Conservation (phyloP, 1,140 invertebrate species). For the Telenomus remus region DNA sequence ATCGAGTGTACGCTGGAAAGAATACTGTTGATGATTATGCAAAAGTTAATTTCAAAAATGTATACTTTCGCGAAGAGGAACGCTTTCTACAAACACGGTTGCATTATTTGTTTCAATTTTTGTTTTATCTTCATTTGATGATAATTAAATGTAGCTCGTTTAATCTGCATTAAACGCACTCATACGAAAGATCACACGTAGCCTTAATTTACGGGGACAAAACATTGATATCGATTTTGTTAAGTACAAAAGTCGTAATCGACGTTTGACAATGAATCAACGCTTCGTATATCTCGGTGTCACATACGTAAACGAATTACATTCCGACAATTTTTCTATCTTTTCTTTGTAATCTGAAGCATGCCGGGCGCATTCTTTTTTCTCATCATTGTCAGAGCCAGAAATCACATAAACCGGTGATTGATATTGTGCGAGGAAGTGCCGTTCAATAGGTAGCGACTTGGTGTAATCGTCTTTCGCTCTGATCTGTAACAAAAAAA, state of each 20-base stretch:
- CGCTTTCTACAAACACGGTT: neutral
- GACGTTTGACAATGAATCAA: conserved; percentile 29
- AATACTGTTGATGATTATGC: conserved; percentile 50
- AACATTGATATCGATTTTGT: conserved; percentile 48
- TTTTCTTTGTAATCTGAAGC: conserved; percentile 34
- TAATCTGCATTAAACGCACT: conserved; percentile 35
- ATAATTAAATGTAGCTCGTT: conserved; percentile 15
- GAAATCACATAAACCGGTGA: conserved; percentile 73
- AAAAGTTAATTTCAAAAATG: conserved; percentile 32
- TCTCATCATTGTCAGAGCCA: conserved; percentile 68
- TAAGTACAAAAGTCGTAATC: conserved; percentile 53
- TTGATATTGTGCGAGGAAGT: conserved; percentile 68
- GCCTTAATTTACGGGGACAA: conserved; percentile 39
- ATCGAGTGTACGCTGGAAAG: conserved; percentile 11
- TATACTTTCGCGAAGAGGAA: conserved; percentile 1
- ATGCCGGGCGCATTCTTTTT: conserved; percentile 52
- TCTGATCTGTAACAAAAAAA: conserved; percentile 64
- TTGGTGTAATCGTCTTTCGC: conserved; percentile 63
- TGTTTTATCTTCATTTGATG: too few species aligned
- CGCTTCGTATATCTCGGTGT: conserved; percentile 43
- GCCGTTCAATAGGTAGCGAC: conserved; percentile 63
- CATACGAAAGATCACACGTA: conserved; percentile 28
- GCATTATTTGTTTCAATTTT: conserved; percentile 15
- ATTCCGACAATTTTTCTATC: conserved; percentile 25
- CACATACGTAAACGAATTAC: conserved; percentile 41